Conservation (phyloP, 2,113 vertebrate genomes). For the Neopipo cinnamomea region DNA sequence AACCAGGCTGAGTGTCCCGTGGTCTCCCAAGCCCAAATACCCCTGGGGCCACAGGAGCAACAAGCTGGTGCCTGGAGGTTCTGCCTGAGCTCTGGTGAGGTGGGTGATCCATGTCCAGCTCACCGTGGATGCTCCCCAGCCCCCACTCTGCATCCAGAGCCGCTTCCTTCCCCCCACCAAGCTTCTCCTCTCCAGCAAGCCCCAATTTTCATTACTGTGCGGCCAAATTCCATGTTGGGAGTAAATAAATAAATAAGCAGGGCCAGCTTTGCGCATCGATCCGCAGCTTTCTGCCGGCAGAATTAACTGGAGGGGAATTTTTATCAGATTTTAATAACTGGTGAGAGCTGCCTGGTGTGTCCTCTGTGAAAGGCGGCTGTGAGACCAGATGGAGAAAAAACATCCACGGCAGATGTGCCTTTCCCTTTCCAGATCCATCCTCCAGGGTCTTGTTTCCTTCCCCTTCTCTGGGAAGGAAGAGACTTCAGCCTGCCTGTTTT, state of each 20-base stretch:
- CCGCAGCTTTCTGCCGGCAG: neutral
- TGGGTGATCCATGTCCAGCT: fast-evolving
- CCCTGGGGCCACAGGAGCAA: fast-evolving
- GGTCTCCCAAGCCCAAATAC: neutral
- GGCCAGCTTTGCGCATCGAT: neutral
- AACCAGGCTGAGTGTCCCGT: fast-evolving
- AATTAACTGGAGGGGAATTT: constrained; percentile 13
- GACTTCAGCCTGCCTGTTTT: neutral
- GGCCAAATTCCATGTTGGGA: fast-evolving
- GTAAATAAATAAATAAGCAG: neutral
- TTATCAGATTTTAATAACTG: constrained; percentile 31
- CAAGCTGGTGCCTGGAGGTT: neutral
- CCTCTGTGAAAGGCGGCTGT: neutral
- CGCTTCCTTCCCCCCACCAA: fast-evolving
- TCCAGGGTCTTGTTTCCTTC: neutral
- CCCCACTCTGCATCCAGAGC: neutral
- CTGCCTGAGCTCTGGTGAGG: neutral
- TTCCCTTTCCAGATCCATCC: neutral
- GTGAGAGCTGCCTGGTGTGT: constrained; percentile 30
- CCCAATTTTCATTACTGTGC: neutral
- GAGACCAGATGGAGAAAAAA: constrained; percentile 23
- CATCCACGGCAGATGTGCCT: neutral
- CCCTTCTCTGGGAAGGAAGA: neutral
- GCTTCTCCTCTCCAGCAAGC: neutral
- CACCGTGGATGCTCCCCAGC: fast-evolving